Base-by-base conservation (phyloP, 2,888 invertebrate species). In the Netelia melanura region DNA sequence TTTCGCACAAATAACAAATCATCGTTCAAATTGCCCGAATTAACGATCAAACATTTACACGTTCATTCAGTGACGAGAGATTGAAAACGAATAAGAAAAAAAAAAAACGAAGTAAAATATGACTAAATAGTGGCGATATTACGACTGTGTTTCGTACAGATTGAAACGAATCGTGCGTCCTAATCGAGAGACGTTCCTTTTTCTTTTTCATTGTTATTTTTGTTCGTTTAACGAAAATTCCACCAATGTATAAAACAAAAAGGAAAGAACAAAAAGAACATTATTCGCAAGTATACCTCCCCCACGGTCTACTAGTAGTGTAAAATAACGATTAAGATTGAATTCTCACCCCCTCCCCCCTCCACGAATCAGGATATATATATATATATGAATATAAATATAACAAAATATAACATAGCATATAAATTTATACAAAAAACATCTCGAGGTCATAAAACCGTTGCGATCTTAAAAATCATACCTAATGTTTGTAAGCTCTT, bases 351-450 rank as follows among this genome's bases (percentile, higher is more conserved):
- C 21, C 62, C 81, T 84, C 81, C 68, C 38, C 38, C 38, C 38
- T 38, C 38, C 84, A 77, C 77, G 81, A 84, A 81, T 84, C 81
- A 84, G 81, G 61, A 77, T 77, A 74, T 79, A 83, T 10, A 72
- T 75, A 75, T 65, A 83, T 67, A 54, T 65, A 83, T 67, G 44
- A 61, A 74, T 67, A 44, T 21, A 62, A 70, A 48, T 38, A 76
- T 61, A 70, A 71, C 25, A 44, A 62, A 62, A 74, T 70, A 70
- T 71, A 82, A 61, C 71, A 75, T 75, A 80, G 81, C 14, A 56
- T 84, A 84, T 84, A 81, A 74, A 84, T 84, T 84, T 84, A 84
- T 84, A 84, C 84, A 84, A 78, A 61, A 78, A 72, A 70, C 70
- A 74, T 84, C 81, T 84, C 74, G 81, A 84, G 84, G 81, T 78